Evolutionary conservation across 2,888 invertebrate genomes (phyloP), one percentile per base, ranked within the genome.

Genomic region (Aspidiotus rigidus): DNA sequence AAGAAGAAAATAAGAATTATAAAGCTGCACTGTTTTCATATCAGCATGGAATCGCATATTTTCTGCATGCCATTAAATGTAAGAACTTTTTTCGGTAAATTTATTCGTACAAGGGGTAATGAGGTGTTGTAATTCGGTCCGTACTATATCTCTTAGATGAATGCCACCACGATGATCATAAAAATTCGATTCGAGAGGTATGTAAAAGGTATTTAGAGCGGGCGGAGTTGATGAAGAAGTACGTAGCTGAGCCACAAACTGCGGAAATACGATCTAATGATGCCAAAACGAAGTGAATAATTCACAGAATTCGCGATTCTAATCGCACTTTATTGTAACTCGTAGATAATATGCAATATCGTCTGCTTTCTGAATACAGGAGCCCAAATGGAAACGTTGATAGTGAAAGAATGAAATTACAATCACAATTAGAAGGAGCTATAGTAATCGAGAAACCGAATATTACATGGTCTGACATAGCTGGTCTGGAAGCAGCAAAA

Each of bases 51-150:
- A 95, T 98, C 7, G 97, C 99, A 79, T 98, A 98, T 79, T 99
- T 99, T 79, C 83, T 99, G 39, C 99, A 99, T 81, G 94, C 98
- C 64, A 94, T 99, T 56, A 99, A 99, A 84, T 99, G 93, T 93
- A 72, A 72, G 71, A 71, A 28, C 28, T 28, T 28, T 28, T 28
- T 28, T 9, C 7, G 8, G 49, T 16, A 41, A 63, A 11, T 1
- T n/a, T 3, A 6, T 59, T 8, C 13, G 42, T 2, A 13, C 63
- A 7, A n/a, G 6, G 28, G 28, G 28, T 28, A 28, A 28, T 10
- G 10, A 28, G 17, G n/a, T n/a, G n/a, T n/a, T n/a, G n/a, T n/a
- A n/a, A n/a, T n/a, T n/a, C n/a, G n/a, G 13, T 63, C 13, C 9
- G 5, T 15, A 66, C 40, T 40, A 28, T 67, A 5, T 28, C 40